Evolutionary conservation across 2,797 vertebrate species (phyloP), one percentile per base, ranked within the genome.

Genomic region (Eupleurogrammus muticus): DNA sequence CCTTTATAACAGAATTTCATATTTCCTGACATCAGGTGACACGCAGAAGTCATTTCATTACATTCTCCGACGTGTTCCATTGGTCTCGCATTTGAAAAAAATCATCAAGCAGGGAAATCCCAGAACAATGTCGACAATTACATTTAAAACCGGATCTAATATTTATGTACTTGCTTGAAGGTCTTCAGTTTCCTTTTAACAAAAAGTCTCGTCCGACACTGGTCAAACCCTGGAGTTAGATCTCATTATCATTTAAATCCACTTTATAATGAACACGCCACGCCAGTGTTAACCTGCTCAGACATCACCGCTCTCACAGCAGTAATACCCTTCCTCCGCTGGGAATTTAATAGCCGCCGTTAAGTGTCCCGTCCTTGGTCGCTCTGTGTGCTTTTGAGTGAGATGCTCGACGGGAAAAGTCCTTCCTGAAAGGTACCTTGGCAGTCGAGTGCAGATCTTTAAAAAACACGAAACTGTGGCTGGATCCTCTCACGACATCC

Each of bases 201-300:
- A n/a, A 57, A 34, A 36, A 65, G 35, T 5, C 7, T 49, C 23
- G 16, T 5, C 17, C 23, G 40, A 13, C n/a, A 46, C 5, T 28
- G 16, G 65, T 71, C 19, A 40, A 65, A 71, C 75, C 19, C 59
- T 65, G 3, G 54, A 70, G 65, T 61, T 44, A 23, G 6, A 70
- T 46, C 54, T 75, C 28, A 79, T 80, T 84, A 77, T 71, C 62
- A 77, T 81, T 80, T 59, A 77, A 82, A 86, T 70, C 42, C 46
- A 59, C 47, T 46, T 40, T 57, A 52, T 81, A 80, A 86, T 84
- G 70, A 80, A 68, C 52, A 63, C 78, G 54, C 57, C 70, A 77
- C 59, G 40, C 67, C 72, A 24, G 70, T 49, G 58, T 67, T 49
- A 64, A 79, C 70, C 73, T 64, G 79, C 66, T 68, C 62, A 66